A percentile compares a stretch with the other conserved stretches of the same genome.
These are phyloP conservation scores for Diadophis punctatus DNA, from an alignment of 2,113 vertebrate species.

Conservation along the genomic window DNA sequence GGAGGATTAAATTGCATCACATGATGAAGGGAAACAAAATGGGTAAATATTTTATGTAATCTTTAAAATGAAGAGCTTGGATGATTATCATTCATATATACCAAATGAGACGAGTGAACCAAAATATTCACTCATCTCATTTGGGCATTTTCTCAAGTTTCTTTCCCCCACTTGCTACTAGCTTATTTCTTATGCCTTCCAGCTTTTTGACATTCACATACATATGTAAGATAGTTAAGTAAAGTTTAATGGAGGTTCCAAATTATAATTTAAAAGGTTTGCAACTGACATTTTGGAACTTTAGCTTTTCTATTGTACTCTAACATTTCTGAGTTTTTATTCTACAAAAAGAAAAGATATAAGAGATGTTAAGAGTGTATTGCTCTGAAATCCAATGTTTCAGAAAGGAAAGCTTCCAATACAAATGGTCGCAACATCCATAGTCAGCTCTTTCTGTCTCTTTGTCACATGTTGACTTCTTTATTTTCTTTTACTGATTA, in stretches of 20 bases:
- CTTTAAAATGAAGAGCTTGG: not conserved
- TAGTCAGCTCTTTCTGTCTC: not conserved
- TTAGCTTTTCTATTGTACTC: not conserved
- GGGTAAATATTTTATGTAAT: not conserved
- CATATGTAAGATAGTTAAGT: not conserved
- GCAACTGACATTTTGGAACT: conserved; percentile 24
- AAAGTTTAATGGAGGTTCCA: conserved; percentile 18
- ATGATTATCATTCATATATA: not conserved
- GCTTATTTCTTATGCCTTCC: not conserved
- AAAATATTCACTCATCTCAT: not conserved
- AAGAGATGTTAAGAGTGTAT: not conserved
- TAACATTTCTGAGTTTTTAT: not conserved
- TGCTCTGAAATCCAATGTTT: not conserved
- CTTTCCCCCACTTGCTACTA: not conserved
- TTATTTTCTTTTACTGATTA: not conserved
- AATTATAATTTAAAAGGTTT: conserved; percentile 38
- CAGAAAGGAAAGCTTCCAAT: not conserved
- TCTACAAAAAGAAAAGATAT: not conserved
- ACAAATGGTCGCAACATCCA: not conserved
- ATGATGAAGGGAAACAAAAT: not conserved
- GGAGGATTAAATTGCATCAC: too few species aligned
- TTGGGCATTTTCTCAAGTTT: not conserved
- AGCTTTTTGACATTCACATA: conserved; percentile 25
- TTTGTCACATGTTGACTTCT: not conserved
- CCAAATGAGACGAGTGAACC: not conserved